Conservation (phyloP, 2,113 vertebrate species). For the Nesospiza acunhae region DNA sequence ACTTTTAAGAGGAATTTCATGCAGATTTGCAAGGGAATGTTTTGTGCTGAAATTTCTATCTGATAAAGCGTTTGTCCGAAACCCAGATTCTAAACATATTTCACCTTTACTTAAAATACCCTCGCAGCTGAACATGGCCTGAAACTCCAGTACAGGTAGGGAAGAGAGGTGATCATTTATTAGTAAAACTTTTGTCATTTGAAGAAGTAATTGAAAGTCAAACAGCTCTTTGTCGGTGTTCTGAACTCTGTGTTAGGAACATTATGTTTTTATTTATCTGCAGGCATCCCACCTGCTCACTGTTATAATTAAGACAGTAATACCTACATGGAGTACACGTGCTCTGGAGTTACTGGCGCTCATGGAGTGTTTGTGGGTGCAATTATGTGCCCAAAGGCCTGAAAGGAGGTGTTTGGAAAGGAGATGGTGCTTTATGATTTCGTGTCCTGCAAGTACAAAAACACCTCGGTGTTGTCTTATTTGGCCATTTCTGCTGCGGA, state of each 20-base stretch:
- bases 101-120: slow-evolving; percentile 13
- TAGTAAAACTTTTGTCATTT: neutral
- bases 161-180: neutral
- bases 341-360: neutral
- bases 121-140: neutral
- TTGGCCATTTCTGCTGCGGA: neutral
- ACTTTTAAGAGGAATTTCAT: neutral
- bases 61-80: neutral
- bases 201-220: neutral
- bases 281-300: neutral
- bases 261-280: neutral
- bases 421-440: neutral
- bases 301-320: neutral
- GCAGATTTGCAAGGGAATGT: neutral
- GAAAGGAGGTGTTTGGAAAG: neutral
- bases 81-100: neutral
- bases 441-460: neutral
- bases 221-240: neutral
- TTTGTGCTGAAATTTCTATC: neutral
- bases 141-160: neutral
- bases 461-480: neutral
- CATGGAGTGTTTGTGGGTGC: neutral
- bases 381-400: neutral
- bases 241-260: neutral
- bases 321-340: neutral